These are phyloP conservation scores for Pagrus major DNA, from an alignment of 2,113 vertebrate genomes.

Conservation along the genomic window DNA sequence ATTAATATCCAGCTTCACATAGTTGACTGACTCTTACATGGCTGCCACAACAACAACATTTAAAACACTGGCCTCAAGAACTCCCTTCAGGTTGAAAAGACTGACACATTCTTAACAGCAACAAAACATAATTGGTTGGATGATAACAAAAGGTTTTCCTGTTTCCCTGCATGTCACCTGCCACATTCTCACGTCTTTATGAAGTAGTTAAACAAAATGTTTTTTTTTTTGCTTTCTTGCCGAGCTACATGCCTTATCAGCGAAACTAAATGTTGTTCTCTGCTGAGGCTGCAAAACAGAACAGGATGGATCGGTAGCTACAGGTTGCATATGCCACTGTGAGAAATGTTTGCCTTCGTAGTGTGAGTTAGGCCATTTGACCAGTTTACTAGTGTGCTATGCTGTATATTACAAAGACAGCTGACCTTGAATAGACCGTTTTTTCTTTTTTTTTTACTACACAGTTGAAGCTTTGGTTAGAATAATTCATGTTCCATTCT, in stretches of 20 bases:
- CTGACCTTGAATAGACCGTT: not conserved
- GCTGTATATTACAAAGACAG: not conserved
- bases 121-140: not conserved
- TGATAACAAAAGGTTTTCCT: not conserved
- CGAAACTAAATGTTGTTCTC: constrained; percentile 19
- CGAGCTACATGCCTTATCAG: constrained; percentile 12
- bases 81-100: not conserved
- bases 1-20: not conserved
- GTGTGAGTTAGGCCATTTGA: not conserved
- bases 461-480: not conserved
- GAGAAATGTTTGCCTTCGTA: constrained; percentile 25
- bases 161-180: not conserved
- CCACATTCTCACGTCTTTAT: not conserved
- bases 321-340: not conserved
- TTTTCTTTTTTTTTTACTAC: not conserved
- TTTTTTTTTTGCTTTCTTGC: not conserved
- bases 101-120: not conserved
- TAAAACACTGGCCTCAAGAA: not conserved
- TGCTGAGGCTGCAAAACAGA: constrained; percentile 34
- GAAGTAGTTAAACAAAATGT: not conserved
- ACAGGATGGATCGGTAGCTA: not conserved
- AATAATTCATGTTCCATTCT: not conserved
- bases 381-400: not conserved
- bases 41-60: not conserved
- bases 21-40: no score